phyloP scores from a whole-genome alignment of 2,888 invertebrate species.

The Pollenia labialis region DNA sequence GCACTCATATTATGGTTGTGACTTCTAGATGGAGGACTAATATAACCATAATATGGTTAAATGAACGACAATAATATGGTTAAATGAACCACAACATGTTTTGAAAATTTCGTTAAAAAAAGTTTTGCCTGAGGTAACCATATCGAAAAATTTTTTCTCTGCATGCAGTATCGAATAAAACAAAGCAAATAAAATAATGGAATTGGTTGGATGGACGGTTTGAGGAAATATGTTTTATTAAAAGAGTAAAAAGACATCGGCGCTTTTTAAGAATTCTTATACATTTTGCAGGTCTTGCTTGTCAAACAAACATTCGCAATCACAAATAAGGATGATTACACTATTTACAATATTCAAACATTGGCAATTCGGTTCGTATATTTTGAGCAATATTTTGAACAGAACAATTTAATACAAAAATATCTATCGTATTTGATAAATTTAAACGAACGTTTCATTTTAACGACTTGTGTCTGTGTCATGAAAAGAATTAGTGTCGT shows the following conservation, averaged over 20 bases:
- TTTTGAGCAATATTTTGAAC: conserved; percentile 56
- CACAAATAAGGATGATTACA: conserved; percentile 53
- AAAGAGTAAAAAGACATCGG: conserved; percentile 42
- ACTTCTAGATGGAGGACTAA: no score
- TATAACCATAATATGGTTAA: no score
- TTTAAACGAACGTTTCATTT: conserved; percentile 38
- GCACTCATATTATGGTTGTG: no score
- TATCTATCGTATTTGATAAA: not conserved
- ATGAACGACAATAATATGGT: no score
- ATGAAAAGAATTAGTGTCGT: conserved; percentile 73
- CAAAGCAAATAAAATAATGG: not conserved
- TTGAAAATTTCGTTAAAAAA: not conserved
- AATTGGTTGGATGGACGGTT: not conserved
- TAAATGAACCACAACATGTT: no score
- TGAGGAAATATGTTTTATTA: conserved; percentile 12
- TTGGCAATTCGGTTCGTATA: conserved; percentile 70
- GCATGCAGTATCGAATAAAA: not conserved
- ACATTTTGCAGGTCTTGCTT: conserved; percentile 69
- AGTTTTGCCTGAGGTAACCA: no score
- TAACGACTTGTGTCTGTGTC: conserved; percentile 68
- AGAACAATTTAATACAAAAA: conserved; percentile 14
- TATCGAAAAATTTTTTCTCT: not conserved
- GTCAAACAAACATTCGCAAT: conserved; percentile 48
- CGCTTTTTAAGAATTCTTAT: conserved; percentile 62
- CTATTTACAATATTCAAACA: conserved; percentile 37